Conservation (phyloP, 2,888 invertebrate species). For the Pheosia gnoma region DNA sequence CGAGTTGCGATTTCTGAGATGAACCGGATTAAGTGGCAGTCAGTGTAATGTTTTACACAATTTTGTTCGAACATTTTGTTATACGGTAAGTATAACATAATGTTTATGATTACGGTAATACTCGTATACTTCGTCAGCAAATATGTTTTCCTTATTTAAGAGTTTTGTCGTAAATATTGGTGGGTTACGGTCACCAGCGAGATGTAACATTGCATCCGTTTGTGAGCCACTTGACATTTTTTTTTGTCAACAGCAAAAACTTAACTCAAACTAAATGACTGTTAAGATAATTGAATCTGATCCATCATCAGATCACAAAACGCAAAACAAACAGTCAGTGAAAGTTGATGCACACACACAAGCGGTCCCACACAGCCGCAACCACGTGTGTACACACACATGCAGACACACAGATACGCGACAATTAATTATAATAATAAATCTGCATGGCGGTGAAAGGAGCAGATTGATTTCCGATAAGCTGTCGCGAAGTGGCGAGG, state of each 20-base stretch:
- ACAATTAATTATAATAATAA: conserved; percentile 50
- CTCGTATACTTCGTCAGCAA: too few relatives aligned
- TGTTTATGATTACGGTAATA: too few relatives aligned
- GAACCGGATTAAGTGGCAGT: too few relatives aligned
- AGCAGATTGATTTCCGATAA: conserved; percentile 42
- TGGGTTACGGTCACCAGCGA: too few relatives aligned
- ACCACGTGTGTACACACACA: conserved; percentile 1
- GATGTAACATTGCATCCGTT: too few relatives aligned
- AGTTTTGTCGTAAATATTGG: too few relatives aligned
- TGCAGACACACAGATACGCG: conserved; percentile 18
- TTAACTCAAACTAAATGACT: not conserved
- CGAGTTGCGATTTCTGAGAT: too few relatives aligned
- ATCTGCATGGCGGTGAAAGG: conserved; percentile 40
- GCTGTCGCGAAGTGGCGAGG: conserved; percentile 10
- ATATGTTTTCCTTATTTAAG: too few relatives aligned
- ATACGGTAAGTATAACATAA: too few relatives aligned
- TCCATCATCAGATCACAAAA: conserved; percentile 12
- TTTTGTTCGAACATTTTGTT: too few relatives aligned
- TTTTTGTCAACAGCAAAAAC: not conserved
- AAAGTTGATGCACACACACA: conserved; percentile 21
- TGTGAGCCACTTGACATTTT: not conserved
- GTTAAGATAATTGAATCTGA: conserved; percentile 4
- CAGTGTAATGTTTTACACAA: too few relatives aligned
- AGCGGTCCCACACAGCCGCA: not conserved
- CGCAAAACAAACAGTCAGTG: conserved; percentile 23